These are phyloP conservation scores for Himalopsyche phryganea DNA, from an alignment of 1,140 invertebrate genomes.

Conservation along the genomic window DNA sequence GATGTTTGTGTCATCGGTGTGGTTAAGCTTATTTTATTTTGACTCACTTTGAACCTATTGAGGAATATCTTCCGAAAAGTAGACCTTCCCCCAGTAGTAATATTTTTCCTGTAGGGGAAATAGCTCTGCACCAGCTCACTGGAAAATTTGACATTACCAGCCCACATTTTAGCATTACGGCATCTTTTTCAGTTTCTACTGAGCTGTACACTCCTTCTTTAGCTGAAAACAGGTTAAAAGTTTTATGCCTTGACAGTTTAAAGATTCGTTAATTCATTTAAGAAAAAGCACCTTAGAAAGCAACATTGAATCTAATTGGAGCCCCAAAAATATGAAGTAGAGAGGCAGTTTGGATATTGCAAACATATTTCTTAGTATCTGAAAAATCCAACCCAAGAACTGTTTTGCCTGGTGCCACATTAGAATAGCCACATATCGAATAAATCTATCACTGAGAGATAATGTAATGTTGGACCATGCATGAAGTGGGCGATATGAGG, in stretches of 20 bases:
- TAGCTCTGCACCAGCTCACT: constrained; percentile 25
- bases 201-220: constrained; percentile 8
- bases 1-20: too few species aligned
- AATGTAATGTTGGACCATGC: too few species aligned
- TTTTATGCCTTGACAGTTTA: background rate
- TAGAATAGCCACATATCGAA: too few species aligned
- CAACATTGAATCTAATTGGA: background rate
- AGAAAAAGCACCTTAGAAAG: background rate
- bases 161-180: constrained; percentile 6
- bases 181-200: background rate
- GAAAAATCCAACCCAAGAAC: background rate
- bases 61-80: constrained; percentile 17
- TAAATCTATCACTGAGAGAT: too few species aligned
- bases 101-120: constrained; percentile 8
- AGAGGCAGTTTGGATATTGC: background rate
- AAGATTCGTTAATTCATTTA: background rate
- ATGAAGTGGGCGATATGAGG: too few species aligned
- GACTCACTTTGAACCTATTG: constrained; percentile 17
- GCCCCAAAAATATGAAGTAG: background rate
- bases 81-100: constrained; percentile 18
- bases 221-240: constrained; percentile 1
- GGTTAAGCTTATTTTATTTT: background rate
- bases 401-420: too few species aligned
- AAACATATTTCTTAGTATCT: background rate
- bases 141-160: constrained; percentile 3